Base-by-base conservation (phyloP, 2,888 invertebrate genomes). In the Colostygia pectinataria region DNA sequence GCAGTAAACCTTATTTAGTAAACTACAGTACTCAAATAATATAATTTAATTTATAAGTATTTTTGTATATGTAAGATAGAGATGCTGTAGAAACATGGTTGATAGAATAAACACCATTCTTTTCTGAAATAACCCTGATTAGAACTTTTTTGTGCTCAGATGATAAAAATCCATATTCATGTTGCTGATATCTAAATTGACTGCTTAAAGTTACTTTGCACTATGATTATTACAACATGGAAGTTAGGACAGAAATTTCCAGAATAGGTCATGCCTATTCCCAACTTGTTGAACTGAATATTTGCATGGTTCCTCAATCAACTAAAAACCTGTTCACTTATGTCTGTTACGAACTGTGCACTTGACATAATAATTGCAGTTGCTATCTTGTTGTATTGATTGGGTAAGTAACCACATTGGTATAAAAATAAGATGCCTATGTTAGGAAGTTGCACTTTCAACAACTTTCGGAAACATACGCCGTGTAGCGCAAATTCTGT, bases 211-310 rank as follows among this genome's bases (percentile, higher is more conserved):
- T n/a, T n/a, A n/a, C n/a, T n/a, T n/a, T n/a, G n/a, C n/a, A n/a
- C n/a, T n/a, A 13, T 25, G 25, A n/a, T 14, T 29, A 2, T 14
- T n/a, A n/a, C n/a, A n/a, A 13, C 7, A 36, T 10, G n/a, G 13
- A 10, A 23, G 27, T 31, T n/a, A n/a, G n/a, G n/a, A 3, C 3
- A 28, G 20, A 31, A 36, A 34, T 14, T 44, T 44, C 44, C 20
- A 27, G 34, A 44, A 34, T 15, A 20, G 5, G 20, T 4, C 20
- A 4, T 6, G 20, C 12, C 27, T 27, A 32, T 15, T n/a, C 40
- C 9, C 45, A 45, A 49, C 49, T 43, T 52, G 44, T 51, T 53
- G 49, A 50, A 51, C 34, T 23, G 31, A 32, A 34, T 12, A 43
- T 41, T 40, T 13, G 31, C 31, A 34, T 38, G 15, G 24, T 34